These are phyloP conservation scores for Apodemus speciosus DNA, from an alignment of 2,113 vertebrate species.

Conservation along the genomic window DNA sequence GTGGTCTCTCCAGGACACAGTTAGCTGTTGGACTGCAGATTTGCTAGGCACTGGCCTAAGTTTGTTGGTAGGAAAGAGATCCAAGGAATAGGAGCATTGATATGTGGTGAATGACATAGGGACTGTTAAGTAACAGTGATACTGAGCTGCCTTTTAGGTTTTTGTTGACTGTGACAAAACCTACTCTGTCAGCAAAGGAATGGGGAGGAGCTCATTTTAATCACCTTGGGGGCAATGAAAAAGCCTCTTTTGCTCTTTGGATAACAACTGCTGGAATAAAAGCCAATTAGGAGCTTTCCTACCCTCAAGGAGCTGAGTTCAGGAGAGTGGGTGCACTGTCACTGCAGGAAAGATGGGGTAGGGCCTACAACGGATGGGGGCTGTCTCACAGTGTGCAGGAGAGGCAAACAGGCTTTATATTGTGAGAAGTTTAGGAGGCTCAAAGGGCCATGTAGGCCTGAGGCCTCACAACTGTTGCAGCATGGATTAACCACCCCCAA, in stretches of 20 bases:
- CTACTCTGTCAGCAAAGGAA: slow-evolving; percentile 57
- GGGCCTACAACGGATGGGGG: not conserved
- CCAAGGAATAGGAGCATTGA: slow-evolving; percentile 71
- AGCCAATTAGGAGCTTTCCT: slow-evolving; percentile 30
- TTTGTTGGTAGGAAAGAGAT: slow-evolving; percentile 60
- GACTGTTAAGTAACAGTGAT: slow-evolving; percentile 64
- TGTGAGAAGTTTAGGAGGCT: slow-evolving; percentile 22
- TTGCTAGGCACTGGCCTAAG: slow-evolving; percentile 63
- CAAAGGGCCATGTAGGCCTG: not conserved
- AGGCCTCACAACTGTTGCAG: slow-evolving; percentile 10
- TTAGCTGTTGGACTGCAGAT: slow-evolving; percentile 74
- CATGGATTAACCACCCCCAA: not conserved
- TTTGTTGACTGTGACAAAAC: slow-evolving; percentile 63
- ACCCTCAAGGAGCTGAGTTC: slow-evolving; percentile 46
- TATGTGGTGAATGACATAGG: slow-evolving; percentile 65
- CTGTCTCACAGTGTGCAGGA: not conserved
- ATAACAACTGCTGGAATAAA: slow-evolving; percentile 5
- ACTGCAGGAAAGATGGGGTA: not conserved
- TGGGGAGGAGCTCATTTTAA: slow-evolving; percentile 49
- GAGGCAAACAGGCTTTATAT: not conserved
- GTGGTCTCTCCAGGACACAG: slow-evolving; percentile 62
- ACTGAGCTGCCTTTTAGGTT: slow-evolving; percentile 58
- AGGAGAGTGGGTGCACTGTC: not conserved
- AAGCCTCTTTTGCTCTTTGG: slow-evolving; percentile 24
- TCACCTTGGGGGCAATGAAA: slow-evolving; percentile 50